Conservation (phyloP, 2,888 invertebrate species). For the Agrochola circellaris region DNA sequence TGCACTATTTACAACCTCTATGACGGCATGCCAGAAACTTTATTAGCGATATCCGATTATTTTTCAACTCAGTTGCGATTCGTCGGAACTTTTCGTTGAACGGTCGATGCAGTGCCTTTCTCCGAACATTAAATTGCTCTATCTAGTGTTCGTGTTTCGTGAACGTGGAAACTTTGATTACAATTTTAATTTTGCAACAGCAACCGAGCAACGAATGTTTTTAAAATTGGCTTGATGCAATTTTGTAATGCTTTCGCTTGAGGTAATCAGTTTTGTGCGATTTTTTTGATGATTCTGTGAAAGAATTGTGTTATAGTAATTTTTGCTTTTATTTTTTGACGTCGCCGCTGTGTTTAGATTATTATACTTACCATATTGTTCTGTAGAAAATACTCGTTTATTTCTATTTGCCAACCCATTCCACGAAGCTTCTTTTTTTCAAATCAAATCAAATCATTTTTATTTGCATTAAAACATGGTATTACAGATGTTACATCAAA, state of each 20-base stretch:
- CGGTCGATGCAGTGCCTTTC: slow-evolving; percentile 66
- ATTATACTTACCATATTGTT: background rate
- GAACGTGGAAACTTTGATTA: slow-evolving; percentile 69
- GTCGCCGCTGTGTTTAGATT: slow-evolving; percentile 3
- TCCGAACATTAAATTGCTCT: slow-evolving; percentile 70
- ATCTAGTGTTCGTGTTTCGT: slow-evolving; percentile 66
- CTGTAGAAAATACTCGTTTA: background rate
- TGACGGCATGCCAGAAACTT: slow-evolving; percentile 60
- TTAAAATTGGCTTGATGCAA: slow-evolving; percentile 55
- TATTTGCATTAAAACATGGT: no score
- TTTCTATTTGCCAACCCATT: background rate
- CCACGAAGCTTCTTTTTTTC: background rate
- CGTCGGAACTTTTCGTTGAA: slow-evolving; percentile 61
- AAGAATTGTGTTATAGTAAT: slow-evolving; percentile 4
- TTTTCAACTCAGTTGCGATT: slow-evolving; percentile 70
- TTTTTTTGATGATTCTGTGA: slow-evolving; percentile 21
- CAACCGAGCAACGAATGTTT: slow-evolving; percentile 59
- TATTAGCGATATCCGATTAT: slow-evolving; percentile 71
- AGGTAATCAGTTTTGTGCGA: slow-evolving; percentile 29
- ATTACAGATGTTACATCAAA: no score
- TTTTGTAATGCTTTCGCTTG: slow-evolving; percentile 42
- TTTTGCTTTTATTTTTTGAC: background rate
- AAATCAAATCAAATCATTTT: no score
- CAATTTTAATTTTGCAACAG: slow-evolving; percentile 66
- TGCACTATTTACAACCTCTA: slow-evolving; percentile 53